Evolutionary conservation across 1,140 invertebrate genomes (phyloP).

Genomic region (Paraescarpia echinospica): DNA sequence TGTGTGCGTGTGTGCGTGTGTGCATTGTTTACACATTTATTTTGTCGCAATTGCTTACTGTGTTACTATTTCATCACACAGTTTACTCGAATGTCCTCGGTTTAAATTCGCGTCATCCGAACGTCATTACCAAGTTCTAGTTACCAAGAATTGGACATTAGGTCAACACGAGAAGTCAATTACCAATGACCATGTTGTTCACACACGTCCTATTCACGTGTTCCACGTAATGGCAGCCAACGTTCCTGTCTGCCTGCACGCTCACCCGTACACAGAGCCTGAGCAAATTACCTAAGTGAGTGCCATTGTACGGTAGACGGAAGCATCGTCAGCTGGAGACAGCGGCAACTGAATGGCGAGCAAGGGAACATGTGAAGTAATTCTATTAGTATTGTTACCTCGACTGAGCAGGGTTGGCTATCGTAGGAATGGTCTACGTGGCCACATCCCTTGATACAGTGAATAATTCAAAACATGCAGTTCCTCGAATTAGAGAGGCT

Average conservation of each 20-base stretch:
- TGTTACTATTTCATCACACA: not conserved
- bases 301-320: not conserved
- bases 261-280: too few relatives aligned
- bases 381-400: not conserved
- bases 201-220: not conserved
- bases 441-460: too few relatives aligned
- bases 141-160: not conserved
- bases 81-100: not conserved
- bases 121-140: not conserved
- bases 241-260: not conserved
- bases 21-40: not conserved
- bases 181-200: not conserved
- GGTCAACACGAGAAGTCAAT: not conserved
- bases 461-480: too few relatives aligned
- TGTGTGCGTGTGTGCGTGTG: too few relatives aligned
- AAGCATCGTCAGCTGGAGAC: not conserved
- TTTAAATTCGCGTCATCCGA: not conserved
- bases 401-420: not conserved
- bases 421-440: not conserved
- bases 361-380: not conserved
- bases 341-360: not conserved
- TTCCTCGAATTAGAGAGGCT: too few relatives aligned
- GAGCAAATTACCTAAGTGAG: not conserved
- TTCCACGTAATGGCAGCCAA: not conserved
- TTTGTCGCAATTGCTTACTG: not conserved